Evolutionary conservation across 2,888 invertebrate genomes (phyloP), one percentile per base, ranked within the genome.

Genomic region (Cryptophagus acutangulus): DNA sequence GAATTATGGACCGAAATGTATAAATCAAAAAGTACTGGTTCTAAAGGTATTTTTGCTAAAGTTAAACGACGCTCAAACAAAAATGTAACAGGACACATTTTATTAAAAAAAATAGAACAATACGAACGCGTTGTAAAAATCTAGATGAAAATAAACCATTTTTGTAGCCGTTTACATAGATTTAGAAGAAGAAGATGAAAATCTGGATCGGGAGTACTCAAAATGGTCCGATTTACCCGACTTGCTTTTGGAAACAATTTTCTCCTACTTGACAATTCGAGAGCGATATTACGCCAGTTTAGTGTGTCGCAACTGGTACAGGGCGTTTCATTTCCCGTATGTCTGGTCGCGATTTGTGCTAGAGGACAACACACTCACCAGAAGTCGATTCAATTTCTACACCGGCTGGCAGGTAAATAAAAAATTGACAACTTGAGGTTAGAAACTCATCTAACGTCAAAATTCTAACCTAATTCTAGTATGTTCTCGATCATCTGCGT

Each of bases 271-370:
- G 29, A 72, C 73, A 1, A 78, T 84, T 25, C 74, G 77, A 31
- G 78, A 87, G 54, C 75, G 84, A 16, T 87, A 87, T 59, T 79
- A 81, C 53, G 83, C 85, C 0, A 86, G 87, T 36, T 70, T 82
- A 58, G 86, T 84, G 18, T 79, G 81, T 48, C 67, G 58, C 45
- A 70, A 72, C 10, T 86, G 85, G 86, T 73, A 82, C 53, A 66
- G 74, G 31, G 81, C 80, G 2, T 87, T 88, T 62, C 76, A 84
- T 58, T 72, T 86, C 16, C 83, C 83, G 10, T 74, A 75, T 20
- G 79, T 84, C n/a, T 90, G 89, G 89, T 73, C 78, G 4, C 77
- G 75, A 8, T 88, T 89, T 58, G 71, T 77, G 1, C 71, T 88
- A 29, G 77, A 80, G 46, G 88, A 88, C 60, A 74, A 74, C 1